Percentiles rank a stretch among this genome's conserved stretches.
Evolutionary conservation across 2,888 invertebrate species (phyloP).

Genomic region (Apeira syringaria): DNA sequence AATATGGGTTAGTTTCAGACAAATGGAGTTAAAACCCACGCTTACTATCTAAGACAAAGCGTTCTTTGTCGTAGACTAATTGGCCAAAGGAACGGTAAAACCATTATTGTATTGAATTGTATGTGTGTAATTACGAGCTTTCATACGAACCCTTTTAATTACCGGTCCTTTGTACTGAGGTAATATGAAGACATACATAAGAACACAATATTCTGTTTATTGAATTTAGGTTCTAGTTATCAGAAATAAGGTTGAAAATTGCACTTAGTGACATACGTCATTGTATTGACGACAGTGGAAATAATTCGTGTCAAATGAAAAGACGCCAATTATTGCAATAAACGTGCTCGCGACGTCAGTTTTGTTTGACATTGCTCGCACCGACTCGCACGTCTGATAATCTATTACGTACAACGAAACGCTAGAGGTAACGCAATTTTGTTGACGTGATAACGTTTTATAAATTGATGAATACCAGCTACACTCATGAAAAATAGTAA

Average conservation of each 20-base stretch:
- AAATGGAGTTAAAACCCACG: no score
- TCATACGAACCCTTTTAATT: slow-evolving; percentile 73
- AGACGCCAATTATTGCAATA: slow-evolving; percentile 75
- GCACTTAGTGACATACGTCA: background rate
- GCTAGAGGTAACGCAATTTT: no score
- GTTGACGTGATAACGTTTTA: no score
- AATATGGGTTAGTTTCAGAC: no score
- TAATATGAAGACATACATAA: slow-evolving; percentile 26
- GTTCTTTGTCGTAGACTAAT: slow-evolving; percentile 44
- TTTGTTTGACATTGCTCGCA: slow-evolving; percentile 38
- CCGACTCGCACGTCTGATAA: no score
- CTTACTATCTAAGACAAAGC: no score
- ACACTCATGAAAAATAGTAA: no score
- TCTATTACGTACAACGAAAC: no score
- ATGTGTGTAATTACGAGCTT: slow-evolving; percentile 63
- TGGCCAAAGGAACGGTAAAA: slow-evolving; percentile 36
- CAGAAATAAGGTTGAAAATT: background rate
- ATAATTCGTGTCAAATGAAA: slow-evolving; percentile 35
- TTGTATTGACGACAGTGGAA: background rate
- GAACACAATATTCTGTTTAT: background rate
- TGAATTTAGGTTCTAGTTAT: background rate
- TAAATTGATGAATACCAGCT: no score
- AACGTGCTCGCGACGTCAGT: slow-evolving; percentile 55
- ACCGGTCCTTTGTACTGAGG: slow-evolving; percentile 60
- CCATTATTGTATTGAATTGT: slow-evolving; percentile 37